Percentiles rank a stretch among this genome's conserved stretches.
These are phyloP conservation scores for Gallinago jamesoni DNA, from an alignment of 2,113 vertebrate genomes.

Conservation along the genomic window DNA sequence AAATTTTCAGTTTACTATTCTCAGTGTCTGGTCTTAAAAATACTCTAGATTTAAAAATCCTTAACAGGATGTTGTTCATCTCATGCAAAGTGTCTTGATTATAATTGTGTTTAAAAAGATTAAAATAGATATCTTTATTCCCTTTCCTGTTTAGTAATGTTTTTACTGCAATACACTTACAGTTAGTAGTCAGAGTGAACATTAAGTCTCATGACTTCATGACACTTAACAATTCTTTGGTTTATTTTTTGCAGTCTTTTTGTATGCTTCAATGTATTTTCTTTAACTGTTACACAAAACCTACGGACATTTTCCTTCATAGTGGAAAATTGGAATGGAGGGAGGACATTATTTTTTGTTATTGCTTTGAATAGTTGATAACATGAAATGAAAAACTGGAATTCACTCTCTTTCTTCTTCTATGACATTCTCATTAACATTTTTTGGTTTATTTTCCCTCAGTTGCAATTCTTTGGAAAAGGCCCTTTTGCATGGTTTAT, in stretches of 20 bases:
- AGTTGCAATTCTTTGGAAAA: neutral
- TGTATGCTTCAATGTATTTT: neutral
- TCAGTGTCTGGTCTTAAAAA: neutral
- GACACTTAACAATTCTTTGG: neutral
- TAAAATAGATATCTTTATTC: neutral
- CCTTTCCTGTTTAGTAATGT: rapidly evolving
- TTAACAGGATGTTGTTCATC: neutral
- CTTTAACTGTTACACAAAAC: neutral
- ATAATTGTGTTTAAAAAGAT: neutral
- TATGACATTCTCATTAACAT: neutral
- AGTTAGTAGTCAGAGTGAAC: neutral
- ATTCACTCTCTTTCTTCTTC: neutral
- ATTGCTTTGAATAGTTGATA: neutral
- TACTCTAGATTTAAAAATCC: neutral
- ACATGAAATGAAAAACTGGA: neutral
- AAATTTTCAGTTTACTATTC: neutral
- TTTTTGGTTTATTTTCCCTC: neutral
- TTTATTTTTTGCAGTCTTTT: neutral
- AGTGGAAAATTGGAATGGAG: neutral
- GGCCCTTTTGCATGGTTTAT: neutral
- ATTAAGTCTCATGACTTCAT: neutral
- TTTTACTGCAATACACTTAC: neutral
- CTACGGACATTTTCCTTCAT: neutral
- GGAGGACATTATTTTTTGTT: neutral
- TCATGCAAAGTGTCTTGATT: neutral